phyloP scores from a whole-genome alignment of 1,140 invertebrate species.

The Formica selysi region DNA sequence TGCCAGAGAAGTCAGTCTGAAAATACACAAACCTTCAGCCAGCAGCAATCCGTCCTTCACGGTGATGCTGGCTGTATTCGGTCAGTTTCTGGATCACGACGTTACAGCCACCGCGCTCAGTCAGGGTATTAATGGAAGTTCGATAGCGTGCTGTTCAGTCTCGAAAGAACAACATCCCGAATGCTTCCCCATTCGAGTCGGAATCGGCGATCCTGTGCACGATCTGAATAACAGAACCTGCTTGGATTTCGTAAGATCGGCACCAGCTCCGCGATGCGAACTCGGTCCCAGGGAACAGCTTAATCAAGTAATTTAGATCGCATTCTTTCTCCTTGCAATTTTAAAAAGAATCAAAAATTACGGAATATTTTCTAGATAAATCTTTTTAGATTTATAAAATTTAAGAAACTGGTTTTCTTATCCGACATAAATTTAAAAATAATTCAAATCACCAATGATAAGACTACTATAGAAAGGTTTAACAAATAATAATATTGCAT shows the following conservation, averaged over 20 bases:
- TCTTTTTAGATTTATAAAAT: background rate
- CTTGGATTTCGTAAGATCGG: conserved; percentile 94
- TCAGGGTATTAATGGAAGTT: conserved; percentile 88
- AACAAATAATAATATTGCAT: conserved; percentile 13
- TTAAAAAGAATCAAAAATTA: background rate
- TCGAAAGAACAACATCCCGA: conserved; percentile 90
- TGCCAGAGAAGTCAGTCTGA: conserved; percentile 91
- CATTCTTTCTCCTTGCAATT: background rate
- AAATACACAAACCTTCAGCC: conserved; percentile 91
- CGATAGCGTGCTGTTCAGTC: conserved; percentile 89
- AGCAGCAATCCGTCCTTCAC: conserved; percentile 91
- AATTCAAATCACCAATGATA: background rate
- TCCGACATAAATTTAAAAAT: background rate
- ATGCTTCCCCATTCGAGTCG: conserved; percentile 92
- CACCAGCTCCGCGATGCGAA: conserved; percentile 94
- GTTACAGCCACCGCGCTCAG: conserved; percentile 94
- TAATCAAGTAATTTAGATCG: conserved; percentile 90
- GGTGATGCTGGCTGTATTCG: conserved; percentile 95
- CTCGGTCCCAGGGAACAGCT: conserved; percentile 95
- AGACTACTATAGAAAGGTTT: background rate
- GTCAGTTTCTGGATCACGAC: conserved; percentile 98
- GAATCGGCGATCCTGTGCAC: conserved; percentile 90
- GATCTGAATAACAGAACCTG: conserved; percentile 89
- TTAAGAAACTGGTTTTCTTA: background rate
- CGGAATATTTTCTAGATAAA: background rate